phyloP scores from a whole-genome alignment of 2,797 vertebrate species.

The Chromis chromis region DNA sequence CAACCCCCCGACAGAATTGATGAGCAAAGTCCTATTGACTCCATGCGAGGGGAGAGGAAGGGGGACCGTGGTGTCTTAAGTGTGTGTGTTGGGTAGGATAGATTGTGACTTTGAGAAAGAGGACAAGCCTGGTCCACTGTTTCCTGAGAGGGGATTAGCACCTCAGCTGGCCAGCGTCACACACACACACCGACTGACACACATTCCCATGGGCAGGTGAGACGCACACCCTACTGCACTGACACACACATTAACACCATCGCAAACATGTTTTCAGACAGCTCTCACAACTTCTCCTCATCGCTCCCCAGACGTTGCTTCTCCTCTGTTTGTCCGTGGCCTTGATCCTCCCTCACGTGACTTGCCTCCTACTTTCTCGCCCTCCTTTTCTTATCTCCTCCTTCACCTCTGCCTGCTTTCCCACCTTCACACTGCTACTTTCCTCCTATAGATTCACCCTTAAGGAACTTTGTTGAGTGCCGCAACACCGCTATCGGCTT shows the following conservation, averaged over 20 bases:
- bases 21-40: constrained; percentile 79
- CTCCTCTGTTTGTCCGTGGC: constrained; percentile 47
- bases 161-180: constrained; percentile 51
- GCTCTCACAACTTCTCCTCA: constrained; percentile 20
- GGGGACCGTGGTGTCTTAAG: constrained; percentile 49
- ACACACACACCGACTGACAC: constrained; percentile 30
- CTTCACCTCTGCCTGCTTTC: neutral
- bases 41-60: constrained; percentile 34
- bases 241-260: constrained; percentile 40
- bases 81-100: constrained; percentile 39
- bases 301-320: constrained; percentile 32
- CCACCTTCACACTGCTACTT: neutral
- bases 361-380: neutral
- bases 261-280: constrained; percentile 53
- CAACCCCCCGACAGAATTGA: constrained; percentile 79
- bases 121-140: constrained; percentile 54
- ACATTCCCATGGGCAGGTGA: constrained; percentile 42
- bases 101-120: constrained; percentile 72
- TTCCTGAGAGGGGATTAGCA: constrained; percentile 65
- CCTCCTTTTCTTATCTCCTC: neutral
- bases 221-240: constrained; percentile 10
- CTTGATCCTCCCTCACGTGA: constrained; percentile 35
- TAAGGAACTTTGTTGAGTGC: neutral
- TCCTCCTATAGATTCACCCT: constrained; percentile 25
- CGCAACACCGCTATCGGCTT: constrained; percentile 1